These are phyloP conservation scores for Cervus canadensis DNA, from an alignment of 2,113 vertebrate species.

Conservation along the genomic window DNA sequence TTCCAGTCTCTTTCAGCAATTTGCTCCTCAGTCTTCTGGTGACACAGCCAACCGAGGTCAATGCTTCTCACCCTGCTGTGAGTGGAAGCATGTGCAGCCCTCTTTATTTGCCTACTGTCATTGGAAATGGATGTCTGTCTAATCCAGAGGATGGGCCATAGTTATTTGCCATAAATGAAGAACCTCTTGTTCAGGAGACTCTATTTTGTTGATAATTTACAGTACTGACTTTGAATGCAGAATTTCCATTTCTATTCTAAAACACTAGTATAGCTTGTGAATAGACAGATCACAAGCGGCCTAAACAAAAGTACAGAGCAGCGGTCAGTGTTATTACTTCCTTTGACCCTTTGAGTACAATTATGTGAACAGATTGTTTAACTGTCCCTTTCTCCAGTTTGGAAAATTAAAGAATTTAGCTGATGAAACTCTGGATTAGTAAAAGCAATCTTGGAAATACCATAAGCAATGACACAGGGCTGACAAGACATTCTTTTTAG, in stretches of 20 bases:
- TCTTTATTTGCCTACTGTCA: constrained; percentile 21
- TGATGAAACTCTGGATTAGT: not conserved
- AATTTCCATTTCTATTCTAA: not conserved
- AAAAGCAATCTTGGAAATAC: not conserved
- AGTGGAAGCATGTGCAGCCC: not conserved
- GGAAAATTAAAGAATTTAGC: not conserved
- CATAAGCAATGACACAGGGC: not conserved
- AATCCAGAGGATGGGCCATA: not conserved
- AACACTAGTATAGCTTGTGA: not conserved
- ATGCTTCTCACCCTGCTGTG: not conserved
- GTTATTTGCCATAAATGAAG: constrained; percentile 19
- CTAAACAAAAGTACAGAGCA: not conserved
- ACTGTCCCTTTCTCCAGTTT: not conserved
- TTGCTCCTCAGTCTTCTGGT: constrained; percentile 55
- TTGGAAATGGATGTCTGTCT: constrained; percentile 17
- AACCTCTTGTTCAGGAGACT: not conserved
- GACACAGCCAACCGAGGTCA: constrained; percentile 34
- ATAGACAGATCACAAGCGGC: not conserved
- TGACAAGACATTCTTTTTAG: not conserved
- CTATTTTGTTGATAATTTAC: not conserved
- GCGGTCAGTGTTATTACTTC: not conserved
- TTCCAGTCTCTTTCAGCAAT: constrained; percentile 57
- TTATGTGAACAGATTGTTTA: not conserved
- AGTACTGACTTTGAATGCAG: not conserved
- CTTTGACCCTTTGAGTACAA: not conserved